Percentiles rank a stretch among this genome's conserved stretches.
These are phyloP conservation scores for Coluber constrictor DNA, from an alignment of 2,797 vertebrate genomes.

Conservation along the genomic window DNA sequence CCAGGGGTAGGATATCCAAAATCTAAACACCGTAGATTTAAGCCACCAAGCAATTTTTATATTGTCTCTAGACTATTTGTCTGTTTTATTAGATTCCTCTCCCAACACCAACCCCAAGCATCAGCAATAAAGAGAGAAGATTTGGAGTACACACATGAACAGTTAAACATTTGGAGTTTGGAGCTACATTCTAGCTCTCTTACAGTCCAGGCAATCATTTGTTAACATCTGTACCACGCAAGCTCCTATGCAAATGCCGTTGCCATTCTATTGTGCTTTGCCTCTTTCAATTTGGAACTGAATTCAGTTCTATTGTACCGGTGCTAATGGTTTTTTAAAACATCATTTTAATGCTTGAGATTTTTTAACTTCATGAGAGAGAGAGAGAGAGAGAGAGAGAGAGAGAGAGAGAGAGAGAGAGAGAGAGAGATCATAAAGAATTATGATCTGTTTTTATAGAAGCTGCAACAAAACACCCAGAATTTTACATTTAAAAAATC, in stretches of 20 bases:
- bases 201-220: neutral
- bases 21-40: neutral
- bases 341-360: neutral
- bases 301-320: neutral
- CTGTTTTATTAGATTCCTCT: neutral
- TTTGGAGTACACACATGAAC: neutral
- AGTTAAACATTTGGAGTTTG: neutral
- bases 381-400: neutral
- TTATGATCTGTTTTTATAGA: neutral
- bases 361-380: neutral
- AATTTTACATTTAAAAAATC: neutral
- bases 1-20: neutral
- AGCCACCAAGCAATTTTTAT: neutral
- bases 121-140: neutral
- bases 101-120: neutral
- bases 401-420: neutral
- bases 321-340: neutral
- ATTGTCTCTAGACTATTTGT: neutral
- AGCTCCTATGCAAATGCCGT: conserved; percentile 8
- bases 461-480: neutral
- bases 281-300: neutral
- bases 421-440: neutral
- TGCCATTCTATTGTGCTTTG: conserved; percentile 4
- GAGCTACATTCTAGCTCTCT: neutral
- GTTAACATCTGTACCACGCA: neutral